Evolutionary conservation across 2,797 vertebrate species (phyloP).

Genomic region (Anomalospiza imberbis): DNA sequence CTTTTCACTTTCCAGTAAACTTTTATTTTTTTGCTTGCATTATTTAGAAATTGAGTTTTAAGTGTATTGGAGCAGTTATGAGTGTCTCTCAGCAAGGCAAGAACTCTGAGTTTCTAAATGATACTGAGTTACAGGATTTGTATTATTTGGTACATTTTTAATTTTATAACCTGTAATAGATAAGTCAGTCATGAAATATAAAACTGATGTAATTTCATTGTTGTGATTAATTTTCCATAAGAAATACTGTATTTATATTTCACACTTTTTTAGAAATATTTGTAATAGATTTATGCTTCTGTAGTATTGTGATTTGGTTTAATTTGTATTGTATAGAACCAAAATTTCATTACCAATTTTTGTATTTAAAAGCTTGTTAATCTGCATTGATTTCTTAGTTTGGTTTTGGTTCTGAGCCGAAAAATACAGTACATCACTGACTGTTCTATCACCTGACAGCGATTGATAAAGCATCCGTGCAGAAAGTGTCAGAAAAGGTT

Average conservation of each 20-base stretch:
- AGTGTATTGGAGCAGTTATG: not conserved
- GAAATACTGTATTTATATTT: not conserved
- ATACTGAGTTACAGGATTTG: not conserved
- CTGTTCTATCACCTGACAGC: conserved; percentile 73
- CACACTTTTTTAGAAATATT: not conserved
- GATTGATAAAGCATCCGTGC: conserved; percentile 71
- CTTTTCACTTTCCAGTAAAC: not conserved
- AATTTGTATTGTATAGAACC: conserved; percentile 12
- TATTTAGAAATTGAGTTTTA: not conserved
- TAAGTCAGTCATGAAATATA: not conserved
- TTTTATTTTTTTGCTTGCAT: not conserved
- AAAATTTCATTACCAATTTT: conserved; percentile 60
- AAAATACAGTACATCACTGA: conserved; percentile 70
- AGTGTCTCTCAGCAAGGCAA: not conserved
- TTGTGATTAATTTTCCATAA: not conserved
- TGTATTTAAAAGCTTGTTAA: conserved; percentile 69
- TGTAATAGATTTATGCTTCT: not conserved
- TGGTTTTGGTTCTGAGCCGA: conserved; percentile 65
- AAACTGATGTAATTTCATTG: not conserved
- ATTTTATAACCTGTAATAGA: not conserved
- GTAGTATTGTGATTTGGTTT: not conserved
- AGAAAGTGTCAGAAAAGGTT: conserved; percentile 78
- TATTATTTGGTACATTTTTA: not conserved
- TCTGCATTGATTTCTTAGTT: conserved; percentile 72
- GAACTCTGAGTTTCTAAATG: not conserved